Evolutionary conservation across 2,797 vertebrate genomes (phyloP), one percentile per base, ranked within the genome.

Genomic region (Erethizon dorsatum): DNA sequence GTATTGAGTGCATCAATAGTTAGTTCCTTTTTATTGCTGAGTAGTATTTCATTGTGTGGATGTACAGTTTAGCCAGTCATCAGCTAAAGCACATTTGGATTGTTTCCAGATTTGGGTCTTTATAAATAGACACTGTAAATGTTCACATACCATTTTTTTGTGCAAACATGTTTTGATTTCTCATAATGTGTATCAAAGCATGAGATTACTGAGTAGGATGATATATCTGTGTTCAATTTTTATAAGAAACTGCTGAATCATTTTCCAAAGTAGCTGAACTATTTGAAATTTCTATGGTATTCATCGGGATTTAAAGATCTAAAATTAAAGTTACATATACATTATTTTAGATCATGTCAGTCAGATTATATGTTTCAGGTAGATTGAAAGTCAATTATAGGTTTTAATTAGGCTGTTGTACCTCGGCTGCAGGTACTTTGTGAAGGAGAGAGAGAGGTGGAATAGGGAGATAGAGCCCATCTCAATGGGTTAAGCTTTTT

Each of bases 401-500:
- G 4, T 65, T 37, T 87, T 6, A 2, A 41, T 33, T 77, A 22
- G n/a, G 31, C 88, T 54, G 24, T 61, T 90, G 18, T 95, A 22
- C 50, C 33, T 93, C 6, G 11, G 24, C 59, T 79, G 9, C 54
- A 57, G 20, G 33, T 75, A n/a, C 50, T 41, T 20, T 18, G 37
- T 85, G 67, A 63, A 37, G 56, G 79, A 91, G 50, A 15, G 63
- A 78, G 45, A 80, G 52, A 31, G 31, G 1, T 87, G 8, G 61
- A 91, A 56, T n/a, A 73, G 50, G 12, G n/a, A 52, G 86, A 3
- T 77, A 79, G 92, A 85, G 45, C 5, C 57, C 56, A 67, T 84
- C 75, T 88, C 47, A 83, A 47, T 26, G n/a, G 45, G n/a, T 88
- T 88, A 79, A 85, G 57, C 33, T 92, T 93, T 97, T 92, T 91